These are phyloP conservation scores for Platysteira castanea DNA, from an alignment of 2,113 vertebrate species.

Conservation along the genomic window DNA sequence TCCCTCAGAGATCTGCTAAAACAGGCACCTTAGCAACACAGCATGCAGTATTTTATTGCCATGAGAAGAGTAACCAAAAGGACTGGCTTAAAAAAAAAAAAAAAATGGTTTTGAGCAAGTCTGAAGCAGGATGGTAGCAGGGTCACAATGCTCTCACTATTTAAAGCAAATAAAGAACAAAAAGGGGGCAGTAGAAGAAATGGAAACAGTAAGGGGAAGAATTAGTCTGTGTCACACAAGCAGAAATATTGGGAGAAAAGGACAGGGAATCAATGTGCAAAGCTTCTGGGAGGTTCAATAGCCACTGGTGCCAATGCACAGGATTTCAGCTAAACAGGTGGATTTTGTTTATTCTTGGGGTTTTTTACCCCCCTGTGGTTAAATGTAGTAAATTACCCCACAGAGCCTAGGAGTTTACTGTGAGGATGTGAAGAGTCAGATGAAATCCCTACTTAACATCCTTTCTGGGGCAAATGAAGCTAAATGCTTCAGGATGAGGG, in stretches of 20 bases:
- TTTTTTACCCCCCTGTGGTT: fast-evolving
- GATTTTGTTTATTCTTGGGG: background rate
- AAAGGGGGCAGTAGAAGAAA: background rate
- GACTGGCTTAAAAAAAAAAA: background rate
- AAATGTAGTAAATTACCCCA: background rate
- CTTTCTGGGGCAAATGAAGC: background rate
- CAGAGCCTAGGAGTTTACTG: background rate
- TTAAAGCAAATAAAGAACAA: background rate
- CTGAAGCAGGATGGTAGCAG: background rate
- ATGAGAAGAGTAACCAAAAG: background rate
- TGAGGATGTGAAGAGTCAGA: background rate
- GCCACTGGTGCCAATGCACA: background rate
- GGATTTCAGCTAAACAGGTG: background rate
- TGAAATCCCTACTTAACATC: background rate
- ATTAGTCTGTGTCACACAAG: background rate
- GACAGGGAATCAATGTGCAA: background rate
- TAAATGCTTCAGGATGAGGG: background rate
- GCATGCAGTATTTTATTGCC: background rate
- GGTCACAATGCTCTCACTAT: background rate
- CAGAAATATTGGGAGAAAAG: background rate
- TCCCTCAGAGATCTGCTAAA: background rate
- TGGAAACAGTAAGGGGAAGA: background rate
- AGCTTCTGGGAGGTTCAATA: background rate
- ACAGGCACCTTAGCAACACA: background rate
- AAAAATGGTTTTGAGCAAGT: background rate